Conservation (phyloP, 2,888 invertebrate species). For the Steromphala cineraria region DNA sequence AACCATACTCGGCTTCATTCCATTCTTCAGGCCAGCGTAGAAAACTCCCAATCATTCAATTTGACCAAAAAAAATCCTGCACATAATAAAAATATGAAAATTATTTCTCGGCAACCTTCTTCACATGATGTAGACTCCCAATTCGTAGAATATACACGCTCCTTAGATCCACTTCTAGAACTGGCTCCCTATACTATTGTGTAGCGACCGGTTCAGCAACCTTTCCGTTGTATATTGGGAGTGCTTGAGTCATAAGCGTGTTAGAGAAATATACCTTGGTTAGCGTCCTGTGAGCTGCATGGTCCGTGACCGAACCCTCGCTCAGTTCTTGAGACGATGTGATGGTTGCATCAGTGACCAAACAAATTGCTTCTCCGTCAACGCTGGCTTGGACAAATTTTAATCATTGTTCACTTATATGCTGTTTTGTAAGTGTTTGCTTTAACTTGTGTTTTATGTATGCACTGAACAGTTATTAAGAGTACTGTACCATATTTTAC, state of each 20-base stretch:
- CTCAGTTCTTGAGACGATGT: background rate
- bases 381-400: constrained; percentile 7
- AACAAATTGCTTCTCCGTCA: background rate
- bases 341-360: background rate
- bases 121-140: too few species aligned
- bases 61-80: too few species aligned
- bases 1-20: background rate
- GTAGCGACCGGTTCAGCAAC: constrained; percentile 33
- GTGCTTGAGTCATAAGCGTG: constrained; percentile 49
- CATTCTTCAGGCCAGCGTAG: background rate
- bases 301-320: background rate
- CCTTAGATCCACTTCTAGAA: constrained; percentile 42
- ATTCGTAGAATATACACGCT: constrained; percentile 3
- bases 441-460: too few species aligned
- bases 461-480: too few species aligned
- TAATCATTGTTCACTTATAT: background rate
- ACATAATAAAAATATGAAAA: too few species aligned
- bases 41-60: too few species aligned
- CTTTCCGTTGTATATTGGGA: constrained; percentile 41
- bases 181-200: background rate
- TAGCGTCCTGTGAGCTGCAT: background rate
- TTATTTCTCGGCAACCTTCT: too few species aligned
- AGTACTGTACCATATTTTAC: too few species aligned
- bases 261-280: constrained; percentile 43
- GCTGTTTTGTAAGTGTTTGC: background rate